phyloP scores from a whole-genome alignment of 2,113 vertebrate genomes.

The Cephalopterus ornatus region DNA sequence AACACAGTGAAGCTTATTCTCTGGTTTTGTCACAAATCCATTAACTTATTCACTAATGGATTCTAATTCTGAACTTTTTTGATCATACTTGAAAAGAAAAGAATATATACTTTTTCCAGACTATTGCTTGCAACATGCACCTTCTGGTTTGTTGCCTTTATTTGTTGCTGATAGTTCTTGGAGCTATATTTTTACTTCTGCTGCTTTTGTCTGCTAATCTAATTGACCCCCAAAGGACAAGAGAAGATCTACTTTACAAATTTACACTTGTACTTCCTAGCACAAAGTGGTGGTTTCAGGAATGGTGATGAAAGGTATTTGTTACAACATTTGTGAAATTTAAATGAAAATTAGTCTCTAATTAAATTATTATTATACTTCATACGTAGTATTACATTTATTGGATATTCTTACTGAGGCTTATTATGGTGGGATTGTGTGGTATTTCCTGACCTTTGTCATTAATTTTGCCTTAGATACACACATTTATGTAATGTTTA shows the following conservation, averaged over 20 bases:
- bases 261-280: conserved; percentile 28
- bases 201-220: conserved; percentile 1
- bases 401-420: not conserved
- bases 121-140: not conserved
- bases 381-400: not conserved
- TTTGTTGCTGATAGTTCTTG: not conserved
- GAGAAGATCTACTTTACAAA: conserved; percentile 5
- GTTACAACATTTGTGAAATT: not conserved
- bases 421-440: not conserved
- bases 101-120: not conserved
- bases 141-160: not conserved
- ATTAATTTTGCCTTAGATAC: not conserved
- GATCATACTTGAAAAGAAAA: not conserved
- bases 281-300: not conserved
- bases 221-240: not conserved
- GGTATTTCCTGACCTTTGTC: not conserved
- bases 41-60: not conserved
- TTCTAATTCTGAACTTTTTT: not conserved
- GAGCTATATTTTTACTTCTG: not conserved
- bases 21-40: not conserved
- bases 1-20: not conserved
- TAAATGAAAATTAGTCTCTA: not conserved
- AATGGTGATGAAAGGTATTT: not conserved
- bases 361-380: not conserved
- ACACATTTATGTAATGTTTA: not conserved